Evolutionary conservation across 2,797 vertebrate species (phyloP).

Genomic region (Intellagama lesueurii): DNA sequence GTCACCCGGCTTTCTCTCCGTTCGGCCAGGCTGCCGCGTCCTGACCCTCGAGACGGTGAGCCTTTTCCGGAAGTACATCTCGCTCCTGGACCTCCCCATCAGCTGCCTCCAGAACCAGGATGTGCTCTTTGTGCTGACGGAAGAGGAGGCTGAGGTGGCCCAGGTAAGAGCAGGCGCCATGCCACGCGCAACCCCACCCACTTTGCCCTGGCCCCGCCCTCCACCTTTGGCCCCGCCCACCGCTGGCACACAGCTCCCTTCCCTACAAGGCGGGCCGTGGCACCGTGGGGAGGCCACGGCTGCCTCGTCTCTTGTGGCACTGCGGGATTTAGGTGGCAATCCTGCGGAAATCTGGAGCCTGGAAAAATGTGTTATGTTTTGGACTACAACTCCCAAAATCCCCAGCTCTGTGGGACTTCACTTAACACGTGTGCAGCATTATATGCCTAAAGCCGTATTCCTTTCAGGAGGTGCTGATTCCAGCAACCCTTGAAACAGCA

Average conservation of each 20-base stretch:
- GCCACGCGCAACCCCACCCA: neutral
- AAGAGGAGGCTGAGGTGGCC: constrained; percentile 82
- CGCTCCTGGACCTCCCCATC: constrained; percentile 87
- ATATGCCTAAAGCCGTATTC: neutral
- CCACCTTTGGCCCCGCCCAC: neutral
- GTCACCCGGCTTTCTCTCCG: neutral
- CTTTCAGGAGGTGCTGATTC: neutral
- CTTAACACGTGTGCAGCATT: neutral
- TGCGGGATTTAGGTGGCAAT: neutral
- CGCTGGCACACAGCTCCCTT: neutral
- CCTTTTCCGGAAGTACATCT: constrained; percentile 90
- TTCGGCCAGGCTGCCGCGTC: constrained; percentile 82
- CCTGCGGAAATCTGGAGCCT: neutral
- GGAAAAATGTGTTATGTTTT: too few species aligned
- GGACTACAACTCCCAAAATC: neutral
- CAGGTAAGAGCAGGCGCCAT: constrained; percentile 80
- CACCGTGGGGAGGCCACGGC: neutral
- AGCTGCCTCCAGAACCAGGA: constrained; percentile 82
- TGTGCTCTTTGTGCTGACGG: constrained; percentile 82
- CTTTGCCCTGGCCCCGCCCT: neutral
- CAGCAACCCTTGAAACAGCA: too few species aligned
- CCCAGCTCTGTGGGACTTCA: neutral
- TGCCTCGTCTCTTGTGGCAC: neutral
- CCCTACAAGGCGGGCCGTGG: neutral
- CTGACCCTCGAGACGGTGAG: constrained; percentile 86